A percentile compares a stretch with the other conserved stretches of the same genome.
Conservation (phyloP, 2,797 vertebrate species). For the Streptopelia turtur region DNA sequence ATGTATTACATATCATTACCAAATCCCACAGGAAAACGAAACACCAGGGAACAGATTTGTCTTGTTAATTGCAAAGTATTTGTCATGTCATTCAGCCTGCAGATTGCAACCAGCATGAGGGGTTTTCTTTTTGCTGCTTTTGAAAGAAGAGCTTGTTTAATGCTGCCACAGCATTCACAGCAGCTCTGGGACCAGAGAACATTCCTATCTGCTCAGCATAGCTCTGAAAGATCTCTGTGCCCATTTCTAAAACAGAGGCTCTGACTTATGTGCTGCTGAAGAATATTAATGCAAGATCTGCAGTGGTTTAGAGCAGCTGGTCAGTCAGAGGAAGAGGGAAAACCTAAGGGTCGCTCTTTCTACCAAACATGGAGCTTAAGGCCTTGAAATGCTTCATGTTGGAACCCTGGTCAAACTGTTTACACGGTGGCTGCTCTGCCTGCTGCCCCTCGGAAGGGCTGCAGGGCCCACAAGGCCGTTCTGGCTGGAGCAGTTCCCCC, state of each 20-base stretch:
- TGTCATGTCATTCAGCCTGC: conserved; percentile 23
- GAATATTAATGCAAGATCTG: conserved; percentile 17
- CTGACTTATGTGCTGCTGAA: neutral
- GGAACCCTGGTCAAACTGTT: conserved; percentile 28
- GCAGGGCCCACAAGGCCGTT: neutral
- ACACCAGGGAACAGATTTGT: conserved; percentile 15
- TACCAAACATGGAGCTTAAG: conserved; percentile 24
- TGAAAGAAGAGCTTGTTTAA: conserved; percentile 55
- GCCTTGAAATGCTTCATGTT: conserved; percentile 21
- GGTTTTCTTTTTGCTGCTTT: conserved; percentile 26
- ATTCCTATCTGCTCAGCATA: neutral
- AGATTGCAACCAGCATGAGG: neutral
- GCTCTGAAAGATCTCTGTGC: neutral
- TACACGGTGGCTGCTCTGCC: neutral
- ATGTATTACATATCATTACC: neutral
- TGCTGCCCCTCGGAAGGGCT: conserved; percentile 12
- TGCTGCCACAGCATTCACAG: conserved; percentile 17
- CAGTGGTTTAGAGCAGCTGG: conserved; percentile 6
- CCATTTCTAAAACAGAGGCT: neutral
- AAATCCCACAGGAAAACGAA: conserved; percentile 30
- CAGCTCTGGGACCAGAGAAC: conserved; percentile 1
- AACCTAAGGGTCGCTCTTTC: neutral
- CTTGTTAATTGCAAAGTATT: conserved; percentile 10
- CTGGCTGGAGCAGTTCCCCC: conserved; percentile 8
- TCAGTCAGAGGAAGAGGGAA: conserved; percentile 1